Evolutionary conservation across 2,113 vertebrate genomes (phyloP).

Genomic region (Agapornis roseicollis): DNA sequence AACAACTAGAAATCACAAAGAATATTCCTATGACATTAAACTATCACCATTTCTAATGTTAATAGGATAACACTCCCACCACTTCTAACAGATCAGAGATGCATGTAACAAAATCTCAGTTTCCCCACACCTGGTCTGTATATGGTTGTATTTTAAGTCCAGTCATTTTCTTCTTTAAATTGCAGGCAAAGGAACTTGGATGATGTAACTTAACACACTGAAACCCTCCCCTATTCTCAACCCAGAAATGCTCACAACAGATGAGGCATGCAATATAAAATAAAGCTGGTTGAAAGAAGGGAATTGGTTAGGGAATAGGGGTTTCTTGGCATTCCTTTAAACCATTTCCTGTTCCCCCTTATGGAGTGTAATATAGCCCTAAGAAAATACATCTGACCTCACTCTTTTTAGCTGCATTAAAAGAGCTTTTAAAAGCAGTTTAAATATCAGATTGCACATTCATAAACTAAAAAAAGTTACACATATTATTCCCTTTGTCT

Average conservation of each 20-base stretch:
- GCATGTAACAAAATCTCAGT: neutral
- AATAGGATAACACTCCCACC: neutral
- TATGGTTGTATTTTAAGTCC: neutral
- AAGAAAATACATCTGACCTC: slow-evolving; percentile 59
- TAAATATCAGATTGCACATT: slow-evolving; percentile 39
- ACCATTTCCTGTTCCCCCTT: slow-evolving; percentile 47
- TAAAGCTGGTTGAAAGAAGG: slow-evolving; percentile 24
- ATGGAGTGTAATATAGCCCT: slow-evolving; percentile 19
- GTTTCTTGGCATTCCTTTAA: slow-evolving; percentile 49
- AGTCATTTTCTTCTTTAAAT: slow-evolving; percentile 1
- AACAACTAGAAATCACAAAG: neutral
- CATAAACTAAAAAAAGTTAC: neutral
- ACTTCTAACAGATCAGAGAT: neutral
- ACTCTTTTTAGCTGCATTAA: slow-evolving; percentile 21
- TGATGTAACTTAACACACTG: neutral
- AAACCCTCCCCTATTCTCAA: neutral
- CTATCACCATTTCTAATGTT: neutral
- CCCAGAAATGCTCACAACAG: slow-evolving; percentile 15
- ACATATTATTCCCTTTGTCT: slow-evolving; percentile 18
- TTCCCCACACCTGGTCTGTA: neutral
- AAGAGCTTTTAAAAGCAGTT: slow-evolving; percentile 24
- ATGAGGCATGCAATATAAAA: slow-evolving; percentile 24
- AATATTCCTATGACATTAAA: neutral
- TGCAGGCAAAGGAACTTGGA: neutral
- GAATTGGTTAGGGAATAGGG: slow-evolving; percentile 28